phyloP scores from a whole-genome alignment of 1,140 invertebrate genomes.

The Bombus haemorrhoidalis region DNA sequence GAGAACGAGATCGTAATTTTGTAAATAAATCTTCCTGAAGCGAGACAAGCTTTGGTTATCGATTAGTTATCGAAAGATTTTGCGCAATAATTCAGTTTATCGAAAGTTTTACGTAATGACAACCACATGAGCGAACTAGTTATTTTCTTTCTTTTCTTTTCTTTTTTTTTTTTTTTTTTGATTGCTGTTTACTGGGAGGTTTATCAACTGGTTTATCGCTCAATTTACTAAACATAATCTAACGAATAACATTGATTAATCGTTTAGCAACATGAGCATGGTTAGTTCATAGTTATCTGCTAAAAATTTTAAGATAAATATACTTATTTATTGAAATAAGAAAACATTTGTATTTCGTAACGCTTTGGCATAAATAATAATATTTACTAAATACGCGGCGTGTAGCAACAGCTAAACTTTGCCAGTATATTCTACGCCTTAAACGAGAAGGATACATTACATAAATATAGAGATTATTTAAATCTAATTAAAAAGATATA shows the following conservation, averaged over 20 bases:
- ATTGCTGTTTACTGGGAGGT: not conserved
- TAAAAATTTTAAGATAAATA: not conserved
- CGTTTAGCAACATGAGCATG: not conserved
- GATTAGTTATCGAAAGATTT: not conserved
- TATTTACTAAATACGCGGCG: too few relatives aligned
- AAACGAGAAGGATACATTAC: too few relatives aligned
- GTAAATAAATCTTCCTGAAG: not conserved
- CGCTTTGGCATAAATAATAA: too few relatives aligned
- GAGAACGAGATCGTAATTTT: not conserved
- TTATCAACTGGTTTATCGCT: not conserved
- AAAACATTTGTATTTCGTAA: not conserved
- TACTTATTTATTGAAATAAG: not conserved
- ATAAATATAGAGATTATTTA: too few relatives aligned
- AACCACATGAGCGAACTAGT: not conserved
- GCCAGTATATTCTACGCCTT: too few relatives aligned
- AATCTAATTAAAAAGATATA: too few relatives aligned
- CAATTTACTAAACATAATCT: not conserved
- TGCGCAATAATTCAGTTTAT: not conserved
- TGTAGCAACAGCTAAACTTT: too few relatives aligned
- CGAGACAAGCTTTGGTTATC: not conserved
- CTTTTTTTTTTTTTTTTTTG: too few relatives aligned
- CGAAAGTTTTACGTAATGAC: not conserved
- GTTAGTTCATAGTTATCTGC: not conserved
- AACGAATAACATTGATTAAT: constrained; percentile 3
- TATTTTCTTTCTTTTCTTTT: not conserved